Evolutionary conservation across 2,113 vertebrate species (phyloP), one percentile per base, ranked within the genome.

Genomic region (Grantiella picta): DNA sequence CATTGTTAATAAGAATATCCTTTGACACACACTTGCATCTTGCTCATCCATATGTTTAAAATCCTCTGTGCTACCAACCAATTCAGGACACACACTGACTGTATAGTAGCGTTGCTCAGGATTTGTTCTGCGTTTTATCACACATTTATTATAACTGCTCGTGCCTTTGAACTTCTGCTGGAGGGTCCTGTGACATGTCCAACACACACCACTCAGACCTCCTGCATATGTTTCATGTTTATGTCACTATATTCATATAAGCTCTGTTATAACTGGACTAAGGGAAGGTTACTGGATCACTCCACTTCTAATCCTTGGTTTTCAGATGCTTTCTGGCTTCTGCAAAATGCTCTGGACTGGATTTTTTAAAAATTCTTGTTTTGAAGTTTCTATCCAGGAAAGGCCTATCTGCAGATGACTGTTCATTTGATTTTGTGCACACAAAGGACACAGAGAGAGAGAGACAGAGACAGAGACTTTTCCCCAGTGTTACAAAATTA

Each of bases 211-310:
- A 50, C 87, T 93, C 90, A 36, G 82, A 92, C 66, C 88, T 75
- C 68, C 68, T 70, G 83, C 86, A 54, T 57, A 70, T 94, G 92
- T 96, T 95, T 94, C 86, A 91, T 82, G 91, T 95, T 94, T 84
- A 75, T 96, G 92, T 94, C 92, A 94, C 82, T 92, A 60, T 92
- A 95, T 92, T 93, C 95, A 89, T 90, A 83, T 33, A 76, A 86
- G 52, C 54, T 82, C 24, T 86, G 42, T 73, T 87, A 66, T 65
- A 92, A 76, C 50, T 66, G 83, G 54, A 81, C 82, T 78, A 82
- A 89, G 61, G 35, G 87, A 66, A 83, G 83, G 80, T 95, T 96
- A 90, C 78, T 91, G 64, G 50, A 92, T 90, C 75, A 53, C 77
- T 93, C 86, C 12, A 42, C 75, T 75, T 78, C 57, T 78, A 93